Evolutionary conservation across 2,888 invertebrate species (phyloP), one percentile per base, ranked within the genome.

Genomic region (Neoaliturus tenellus): DNA sequence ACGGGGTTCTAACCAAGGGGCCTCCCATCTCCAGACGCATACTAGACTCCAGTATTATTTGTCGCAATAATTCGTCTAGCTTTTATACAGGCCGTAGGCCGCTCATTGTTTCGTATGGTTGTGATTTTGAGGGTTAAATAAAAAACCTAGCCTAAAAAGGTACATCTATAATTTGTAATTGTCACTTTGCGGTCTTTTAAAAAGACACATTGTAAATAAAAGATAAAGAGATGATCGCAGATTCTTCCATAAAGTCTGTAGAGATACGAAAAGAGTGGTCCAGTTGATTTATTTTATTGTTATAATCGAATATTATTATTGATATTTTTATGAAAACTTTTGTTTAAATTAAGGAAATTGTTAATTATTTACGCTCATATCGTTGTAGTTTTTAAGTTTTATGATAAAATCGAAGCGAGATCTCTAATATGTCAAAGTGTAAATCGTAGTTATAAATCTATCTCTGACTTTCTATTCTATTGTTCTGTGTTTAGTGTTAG

Each of bases 401-500:
- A 3, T 20, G 17, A 55, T 25, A 33, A 55, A 55, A 55, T 78
- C 55, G 48, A 78, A 55, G 25, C 35, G 48, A 78, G 78, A 78
- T 78, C 78, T 78, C 78, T 25, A 33, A 33, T 55, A 35, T 78
- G 31, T 35, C 20, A 28, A 33, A 23, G 20, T 44, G 44, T 75
- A 44, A 35, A 48, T 75, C 14, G 44, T 44, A 23, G 35, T 44
- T 69, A 35, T 35, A 1, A 39, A 69, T 28, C 31, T 33, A 69
- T 33, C 69, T 67, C 8, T 33, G 39, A 69, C 33, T 69, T 33
- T 69, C 69, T 69, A 39, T 20, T 31, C 67, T 33, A 33, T 23
- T 69, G 39, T 69, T 35, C 69, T 69, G 69, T 41, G 75, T 75
- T 75, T 75, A 75, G 75, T 75, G 75, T 44, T 75, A 75, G 75